Evolutionary conservation across 2,797 vertebrate species (phyloP).

Genomic region (Xiphophorus birchmanni): DNA sequence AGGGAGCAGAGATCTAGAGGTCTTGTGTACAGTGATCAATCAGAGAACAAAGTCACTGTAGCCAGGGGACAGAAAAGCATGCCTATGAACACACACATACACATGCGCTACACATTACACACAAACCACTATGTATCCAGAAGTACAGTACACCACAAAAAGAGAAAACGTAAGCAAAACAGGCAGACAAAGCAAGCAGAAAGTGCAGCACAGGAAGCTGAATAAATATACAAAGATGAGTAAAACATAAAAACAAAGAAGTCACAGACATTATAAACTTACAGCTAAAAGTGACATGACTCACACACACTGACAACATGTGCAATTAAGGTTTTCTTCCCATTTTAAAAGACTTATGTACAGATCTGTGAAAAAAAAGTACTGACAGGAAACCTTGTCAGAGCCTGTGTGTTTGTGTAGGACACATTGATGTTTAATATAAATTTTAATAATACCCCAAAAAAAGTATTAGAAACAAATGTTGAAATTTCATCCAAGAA

Average conservation of each 20-base stretch:
- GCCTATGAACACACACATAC: conserved; percentile 31
- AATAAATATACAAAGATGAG: conserved; percentile 29
- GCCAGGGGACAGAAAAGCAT: conserved; percentile 66
- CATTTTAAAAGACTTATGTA: background rate
- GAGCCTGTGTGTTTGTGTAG: background rate
- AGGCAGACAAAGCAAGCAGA: conserved; percentile 40
- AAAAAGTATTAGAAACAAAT: background rate
- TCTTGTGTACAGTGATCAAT: conserved; percentile 80
- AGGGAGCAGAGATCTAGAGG: conserved; percentile 73
- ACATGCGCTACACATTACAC: conserved; percentile 21
- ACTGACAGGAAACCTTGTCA: background rate
- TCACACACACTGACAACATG: conserved; percentile 21
- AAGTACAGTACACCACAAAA: conserved; percentile 33
- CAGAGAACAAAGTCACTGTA: conserved; percentile 63
- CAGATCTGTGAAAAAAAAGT: background rate
- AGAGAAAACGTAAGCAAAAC: conserved; percentile 20
- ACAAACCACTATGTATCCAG: background rate
- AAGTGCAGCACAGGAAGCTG: conserved; percentile 29
- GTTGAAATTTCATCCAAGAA: background rate
- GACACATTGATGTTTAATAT: background rate
- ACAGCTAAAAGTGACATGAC: conserved; percentile 17
- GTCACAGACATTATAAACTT: conserved; percentile 29
- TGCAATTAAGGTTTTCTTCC: conserved; percentile 29
- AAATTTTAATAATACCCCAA: background rate
- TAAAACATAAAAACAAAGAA: conserved; percentile 31